A percentile compares a stretch with the other conserved stretches of the same genome.
phyloP scores from a whole-genome alignment of 2,888 invertebrate genomes.

The Leptopterna dolabrata region DNA sequence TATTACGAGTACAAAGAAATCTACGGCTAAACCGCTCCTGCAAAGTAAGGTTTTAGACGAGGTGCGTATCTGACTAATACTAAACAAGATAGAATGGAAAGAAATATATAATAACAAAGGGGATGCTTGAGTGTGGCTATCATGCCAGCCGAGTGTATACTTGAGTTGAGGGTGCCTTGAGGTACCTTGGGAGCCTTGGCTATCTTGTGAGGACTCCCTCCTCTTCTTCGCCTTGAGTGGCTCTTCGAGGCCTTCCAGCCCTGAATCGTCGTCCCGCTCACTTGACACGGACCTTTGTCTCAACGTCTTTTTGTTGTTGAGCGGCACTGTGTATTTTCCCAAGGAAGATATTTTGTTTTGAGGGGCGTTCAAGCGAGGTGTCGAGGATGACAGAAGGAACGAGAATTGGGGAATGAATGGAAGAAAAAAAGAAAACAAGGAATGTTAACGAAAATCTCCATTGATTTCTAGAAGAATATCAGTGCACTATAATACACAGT shows the following conservation, averaged over 20 bases:
- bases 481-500: background rate
- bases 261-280: constrained; percentile 72
- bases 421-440: constrained; percentile 45
- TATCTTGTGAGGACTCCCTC: constrained; percentile 69
- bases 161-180: background rate
- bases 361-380: constrained; percentile 1
- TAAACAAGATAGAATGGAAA: background rate
- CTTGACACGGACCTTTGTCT: constrained; percentile 75
- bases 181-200: constrained; percentile 45
- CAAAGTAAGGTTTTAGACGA: background rate
- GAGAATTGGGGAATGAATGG: constrained; percentile 55
- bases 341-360: constrained; percentile 9
- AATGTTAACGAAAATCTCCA: constrained; percentile 4
- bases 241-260: constrained; percentile 74
- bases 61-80: background rate
- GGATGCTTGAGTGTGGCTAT: background rate
- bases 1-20: background rate
- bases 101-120: background rate
- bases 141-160: constrained; percentile 3
- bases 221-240: constrained; percentile 74
- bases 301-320: constrained; percentile 74
- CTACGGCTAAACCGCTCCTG: background rate
- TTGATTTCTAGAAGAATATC: background rate
- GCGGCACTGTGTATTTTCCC: constrained; percentile 65
- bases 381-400: constrained; percentile 47